These are phyloP conservation scores for Hypothenemus hampei DNA, from an alignment of 1,140 invertebrate genomes.

Conservation along the genomic window DNA sequence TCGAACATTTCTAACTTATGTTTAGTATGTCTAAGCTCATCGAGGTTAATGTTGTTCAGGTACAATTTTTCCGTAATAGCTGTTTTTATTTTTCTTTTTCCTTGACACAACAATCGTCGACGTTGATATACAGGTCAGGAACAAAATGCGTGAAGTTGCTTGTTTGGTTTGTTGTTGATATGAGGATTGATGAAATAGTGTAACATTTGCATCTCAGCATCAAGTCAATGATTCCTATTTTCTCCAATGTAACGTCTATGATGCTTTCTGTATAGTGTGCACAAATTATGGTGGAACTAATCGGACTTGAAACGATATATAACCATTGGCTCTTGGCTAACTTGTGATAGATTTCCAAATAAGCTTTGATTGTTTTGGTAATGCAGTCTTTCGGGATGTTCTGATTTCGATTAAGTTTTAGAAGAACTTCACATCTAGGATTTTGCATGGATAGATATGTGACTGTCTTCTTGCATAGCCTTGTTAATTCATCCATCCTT, in stretches of 20 bases:
- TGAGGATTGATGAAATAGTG: constrained; percentile 13
- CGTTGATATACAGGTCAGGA: constrained; percentile 9
- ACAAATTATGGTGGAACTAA: background rate
- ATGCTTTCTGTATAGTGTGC: background rate
- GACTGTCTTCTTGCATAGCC: background rate
- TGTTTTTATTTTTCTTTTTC: no score
- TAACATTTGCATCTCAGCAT: constrained; percentile 17
- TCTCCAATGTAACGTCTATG: background rate
- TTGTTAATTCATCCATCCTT: background rate
- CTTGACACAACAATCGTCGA: constrained; percentile 18
- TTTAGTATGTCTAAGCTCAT: no score
- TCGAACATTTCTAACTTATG: no score
- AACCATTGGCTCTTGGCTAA: constrained; percentile 9
- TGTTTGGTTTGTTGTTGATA: constrained; percentile 1
- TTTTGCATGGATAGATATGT: constrained; percentile 3
- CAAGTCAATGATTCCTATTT: constrained; percentile 8
- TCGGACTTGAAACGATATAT: background rate
- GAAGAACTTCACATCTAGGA: background rate
- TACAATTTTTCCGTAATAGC: no score
- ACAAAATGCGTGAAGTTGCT: constrained; percentile 14
- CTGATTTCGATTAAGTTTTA: background rate
- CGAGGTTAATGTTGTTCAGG: no score
- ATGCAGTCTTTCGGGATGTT: background rate
- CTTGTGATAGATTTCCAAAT: constrained; percentile 10
- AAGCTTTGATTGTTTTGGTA: constrained; percentile 1